phyloP scores from a whole-genome alignment of 2,888 invertebrate genomes.

The Nowickia ferox region DNA sequence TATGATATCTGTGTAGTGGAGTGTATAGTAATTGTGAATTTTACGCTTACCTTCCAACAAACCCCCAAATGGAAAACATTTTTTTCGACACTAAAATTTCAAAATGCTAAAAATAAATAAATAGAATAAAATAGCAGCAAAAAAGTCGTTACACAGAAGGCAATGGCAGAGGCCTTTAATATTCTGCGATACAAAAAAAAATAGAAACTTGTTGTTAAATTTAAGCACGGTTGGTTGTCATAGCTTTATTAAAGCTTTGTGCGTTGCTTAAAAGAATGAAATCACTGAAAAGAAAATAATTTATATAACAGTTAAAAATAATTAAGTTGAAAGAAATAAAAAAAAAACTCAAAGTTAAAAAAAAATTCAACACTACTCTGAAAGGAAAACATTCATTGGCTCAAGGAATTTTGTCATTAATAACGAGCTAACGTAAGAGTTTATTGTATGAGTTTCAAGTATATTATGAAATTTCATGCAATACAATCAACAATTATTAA shows the following conservation, averaged over 20 bases:
- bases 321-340: background rate
- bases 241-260: conserved; percentile 30
- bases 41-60: conserved; percentile 82
- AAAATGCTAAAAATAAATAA: conserved; percentile 41
- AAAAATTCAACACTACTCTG: too few species aligned
- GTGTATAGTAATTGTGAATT: conserved; percentile 79
- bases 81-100: conserved; percentile 73
- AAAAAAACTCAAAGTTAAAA: background rate
- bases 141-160: conserved; percentile 68
- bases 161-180: conserved; percentile 57
- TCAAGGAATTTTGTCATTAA: too few species aligned
- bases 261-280: conserved; percentile 29
- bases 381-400: too few species aligned
- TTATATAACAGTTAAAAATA: background rate
- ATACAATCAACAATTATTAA: too few species aligned
- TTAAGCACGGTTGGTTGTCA: conserved; percentile 54
- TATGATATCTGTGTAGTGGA: conserved; percentile 45
- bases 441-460: too few species aligned
- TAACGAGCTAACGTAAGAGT: too few species aligned
- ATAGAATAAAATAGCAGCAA: conserved; percentile 32
- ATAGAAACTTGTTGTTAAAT: conserved; percentile 51
- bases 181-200: conserved; percentile 45
- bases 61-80: conserved; percentile 77
- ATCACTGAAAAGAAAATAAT: background rate
- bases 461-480: too few species aligned